Base-by-base conservation (phyloP, 2,113 vertebrate genomes). In the Microcebus jonahi region DNA sequence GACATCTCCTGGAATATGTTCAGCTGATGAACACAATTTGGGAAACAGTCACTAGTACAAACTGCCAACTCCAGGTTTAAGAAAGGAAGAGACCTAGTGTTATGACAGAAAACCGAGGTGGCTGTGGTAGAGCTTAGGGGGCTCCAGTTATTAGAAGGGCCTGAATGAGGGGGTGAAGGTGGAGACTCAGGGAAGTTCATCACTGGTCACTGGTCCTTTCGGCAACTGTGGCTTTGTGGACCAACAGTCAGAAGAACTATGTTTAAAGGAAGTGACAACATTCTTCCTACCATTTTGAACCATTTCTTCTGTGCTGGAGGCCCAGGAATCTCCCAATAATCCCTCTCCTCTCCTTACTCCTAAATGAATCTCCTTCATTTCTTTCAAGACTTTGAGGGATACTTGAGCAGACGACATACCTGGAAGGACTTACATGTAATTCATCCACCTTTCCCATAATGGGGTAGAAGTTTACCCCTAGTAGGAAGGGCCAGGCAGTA, bases 281-380 rank as follows among this genome's bases (percentile, higher is more conserved):
- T 89, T 65, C 65, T 88, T 76, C 50, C 34, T 29, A 2, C 27
- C 65, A 34, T 79, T 77, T 23, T 61, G 85, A 83, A 50, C 70
- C 7, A 3, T 70, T 88, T 63, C 11, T 67, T 71, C 57, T 87
- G 1, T 90, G 59, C 50, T 48, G 13, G 68, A 88, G 34, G 63
- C 82, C 76, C 39, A n/a, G 27, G 73, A 75, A 39, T 67, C 83
- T 90, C 1, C 48, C 34, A 34, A 3, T 25, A 75, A 73, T 14
- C 18, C 57, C 6, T 39, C 84, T 81, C 29, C 42, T 92, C 71
- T 73, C 82, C 48, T 77, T 90, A 31, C 76, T 90, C 21, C 75
- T 91, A 7, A 94, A 85, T 95, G 81, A 77, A 63, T 67, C 31
- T 75, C 36, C 67, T 92, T 61, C 29, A n/a, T 91, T 86, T 91